Conservation (phyloP, 2,113 vertebrate genomes). For the Plectropomus leopardus region DNA sequence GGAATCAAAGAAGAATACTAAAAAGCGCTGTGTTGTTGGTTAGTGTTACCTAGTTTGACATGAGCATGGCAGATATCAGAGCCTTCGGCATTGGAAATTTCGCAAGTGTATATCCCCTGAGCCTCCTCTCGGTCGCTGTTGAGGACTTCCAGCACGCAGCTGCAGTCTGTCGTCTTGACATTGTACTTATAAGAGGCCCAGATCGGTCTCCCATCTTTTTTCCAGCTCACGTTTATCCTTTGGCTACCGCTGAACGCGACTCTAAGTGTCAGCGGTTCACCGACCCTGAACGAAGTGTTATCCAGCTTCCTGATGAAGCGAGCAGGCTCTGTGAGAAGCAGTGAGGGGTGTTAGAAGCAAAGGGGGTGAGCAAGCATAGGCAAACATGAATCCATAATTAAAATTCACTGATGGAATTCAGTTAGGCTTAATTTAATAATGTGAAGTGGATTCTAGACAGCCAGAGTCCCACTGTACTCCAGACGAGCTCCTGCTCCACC, state of each 20-base stretch:
- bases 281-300: slow-evolving; percentile 74
- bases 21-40: slow-evolving; percentile 2
- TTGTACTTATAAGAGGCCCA: slow-evolving; percentile 82
- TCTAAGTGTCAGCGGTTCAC: slow-evolving; percentile 56
- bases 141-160: slow-evolving; percentile 86
- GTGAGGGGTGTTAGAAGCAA: slow-evolving; percentile 18
- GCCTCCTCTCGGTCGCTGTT: slow-evolving; percentile 85
- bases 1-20: too few relatives aligned
- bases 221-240: slow-evolving; percentile 87
- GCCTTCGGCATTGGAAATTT: slow-evolving; percentile 49
- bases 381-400: not conserved
- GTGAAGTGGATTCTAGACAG: not conserved
- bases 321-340: slow-evolving; percentile 56
- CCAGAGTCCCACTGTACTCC: not conserved
- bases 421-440: not conserved
- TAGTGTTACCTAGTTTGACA: slow-evolving; percentile 60
- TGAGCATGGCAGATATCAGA: slow-evolving; percentile 56
- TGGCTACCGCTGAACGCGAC: slow-evolving; percentile 83
- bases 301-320: slow-evolving; percentile 85
- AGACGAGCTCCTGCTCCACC: not conserved
- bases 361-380: slow-evolving; percentile 7
- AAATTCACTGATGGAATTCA: not conserved
- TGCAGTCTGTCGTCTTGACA: slow-evolving; percentile 81
- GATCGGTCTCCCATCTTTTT: slow-evolving; percentile 88
- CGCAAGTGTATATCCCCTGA: slow-evolving; percentile 74